Conservation (phyloP, 1,140 invertebrate species). For the Megalonaias nervosa region DNA sequence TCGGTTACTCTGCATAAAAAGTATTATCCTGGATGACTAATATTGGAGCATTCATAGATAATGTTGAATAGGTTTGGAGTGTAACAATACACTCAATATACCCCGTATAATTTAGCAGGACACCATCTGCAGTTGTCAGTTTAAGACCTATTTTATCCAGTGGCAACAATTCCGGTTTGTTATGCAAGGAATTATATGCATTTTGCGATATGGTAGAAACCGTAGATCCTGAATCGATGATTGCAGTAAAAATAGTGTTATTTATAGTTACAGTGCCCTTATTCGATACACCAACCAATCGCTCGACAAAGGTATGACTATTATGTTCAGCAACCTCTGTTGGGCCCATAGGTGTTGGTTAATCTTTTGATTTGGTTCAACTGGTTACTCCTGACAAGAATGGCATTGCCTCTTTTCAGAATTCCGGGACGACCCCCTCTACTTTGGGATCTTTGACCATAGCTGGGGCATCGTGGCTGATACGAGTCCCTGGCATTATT, state of each 20-base stretch:
- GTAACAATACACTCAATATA: constrained; percentile 1
- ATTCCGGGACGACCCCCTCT: too few relatives aligned
- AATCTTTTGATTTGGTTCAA: too few relatives aligned
- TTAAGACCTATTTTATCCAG: constrained; percentile 6
- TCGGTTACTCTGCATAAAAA: too few relatives aligned
- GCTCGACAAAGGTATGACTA: too few relatives aligned
- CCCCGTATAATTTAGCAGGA: not conserved
- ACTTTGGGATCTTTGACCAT: too few relatives aligned
- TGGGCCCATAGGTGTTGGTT: too few relatives aligned
- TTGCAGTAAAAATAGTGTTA: not conserved
- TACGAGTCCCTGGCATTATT: too few relatives aligned
- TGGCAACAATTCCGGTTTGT: not conserved
- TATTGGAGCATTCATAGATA: not conserved
- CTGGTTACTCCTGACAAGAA: too few relatives aligned
- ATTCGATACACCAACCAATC: too few relatives aligned
- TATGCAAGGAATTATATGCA: not conserved
- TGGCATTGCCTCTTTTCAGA: too few relatives aligned
- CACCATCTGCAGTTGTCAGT: constrained; percentile 9
- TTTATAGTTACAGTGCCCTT: not conserved
- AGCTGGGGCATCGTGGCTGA: too few relatives aligned
- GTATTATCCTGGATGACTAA: not conserved
- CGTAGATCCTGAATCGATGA: constrained; percentile 20
- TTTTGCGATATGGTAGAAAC: constrained; percentile 7
- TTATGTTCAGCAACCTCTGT: too few relatives aligned
- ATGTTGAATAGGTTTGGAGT: not conserved